phyloP scores from a whole-genome alignment of 2,113 vertebrate genomes.

The Cyprinodon variegatus region DNA sequence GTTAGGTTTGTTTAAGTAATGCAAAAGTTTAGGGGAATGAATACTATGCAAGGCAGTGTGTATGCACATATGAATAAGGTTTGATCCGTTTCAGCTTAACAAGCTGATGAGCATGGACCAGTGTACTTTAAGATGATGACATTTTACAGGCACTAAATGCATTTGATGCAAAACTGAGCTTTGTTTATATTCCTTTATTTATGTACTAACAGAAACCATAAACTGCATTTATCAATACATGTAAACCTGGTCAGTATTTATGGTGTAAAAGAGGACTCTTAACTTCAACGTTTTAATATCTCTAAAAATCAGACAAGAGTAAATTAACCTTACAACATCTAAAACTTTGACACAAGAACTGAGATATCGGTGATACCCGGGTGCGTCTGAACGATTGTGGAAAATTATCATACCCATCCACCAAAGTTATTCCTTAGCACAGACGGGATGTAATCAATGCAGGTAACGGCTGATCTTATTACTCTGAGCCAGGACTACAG shows the following conservation, averaged over 20 bases:
- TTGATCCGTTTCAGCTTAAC: no score
- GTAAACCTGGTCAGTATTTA: neutral
- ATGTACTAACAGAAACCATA: neutral
- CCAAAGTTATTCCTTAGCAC: constrained; percentile 26
- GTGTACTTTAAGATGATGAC: no score
- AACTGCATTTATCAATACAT: neutral
- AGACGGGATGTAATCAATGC: constrained; percentile 53
- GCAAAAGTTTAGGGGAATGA: neutral
- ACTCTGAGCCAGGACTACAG: constrained; percentile 55
- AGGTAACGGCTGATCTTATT: constrained; percentile 13
- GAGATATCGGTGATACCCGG: neutral
- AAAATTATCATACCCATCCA: neutral
- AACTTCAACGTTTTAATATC: neutral
- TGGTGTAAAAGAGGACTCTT: neutral
- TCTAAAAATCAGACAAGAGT: neutral
- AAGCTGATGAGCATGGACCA: no score
- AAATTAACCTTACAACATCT: neutral
- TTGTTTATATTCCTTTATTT: neutral
- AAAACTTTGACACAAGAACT: neutral
- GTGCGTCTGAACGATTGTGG: neutral
- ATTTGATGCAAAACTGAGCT: no score
- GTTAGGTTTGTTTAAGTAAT: neutral
- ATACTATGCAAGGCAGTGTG: no score
- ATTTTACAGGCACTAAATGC: no score
- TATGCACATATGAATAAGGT: no score